A percentile compares a stretch with the other conserved stretches of the same genome.
These are phyloP conservation scores for Mungos mungo DNA, from an alignment of 2,113 vertebrate genomes.

Conservation along the genomic window DNA sequence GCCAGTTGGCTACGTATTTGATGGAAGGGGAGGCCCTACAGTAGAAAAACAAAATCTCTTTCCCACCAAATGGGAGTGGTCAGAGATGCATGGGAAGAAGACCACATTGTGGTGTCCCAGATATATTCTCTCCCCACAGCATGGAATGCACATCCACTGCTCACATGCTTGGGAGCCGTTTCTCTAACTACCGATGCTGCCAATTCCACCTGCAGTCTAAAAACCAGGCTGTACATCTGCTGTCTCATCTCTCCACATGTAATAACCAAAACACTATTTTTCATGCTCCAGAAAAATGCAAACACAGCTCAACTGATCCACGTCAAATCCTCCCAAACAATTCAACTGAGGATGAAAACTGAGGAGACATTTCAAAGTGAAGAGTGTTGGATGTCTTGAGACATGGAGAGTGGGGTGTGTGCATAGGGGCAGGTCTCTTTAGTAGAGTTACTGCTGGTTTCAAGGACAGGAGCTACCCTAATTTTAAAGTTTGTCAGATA, in stretches of 20 bases:
- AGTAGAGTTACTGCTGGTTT: not conserved
- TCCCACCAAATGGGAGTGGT: not conserved
- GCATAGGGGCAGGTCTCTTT: not conserved
- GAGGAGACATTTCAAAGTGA: not conserved
- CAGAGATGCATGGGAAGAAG: not conserved
- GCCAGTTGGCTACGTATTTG: conserved; percentile 49
- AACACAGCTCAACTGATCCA: conserved; percentile 5
- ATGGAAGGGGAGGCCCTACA: conserved; percentile 4
- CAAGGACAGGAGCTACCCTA: not conserved
- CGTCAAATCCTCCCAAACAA: conserved; percentile 34
- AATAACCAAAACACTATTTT: conserved; percentile 26
- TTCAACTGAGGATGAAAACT: conserved; percentile 12
- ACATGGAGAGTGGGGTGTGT: too few species aligned
- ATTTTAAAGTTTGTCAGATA: not conserved
- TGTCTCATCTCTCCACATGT: not conserved
- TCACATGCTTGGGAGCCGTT: not conserved
- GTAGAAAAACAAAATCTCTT: conserved; percentile 29
- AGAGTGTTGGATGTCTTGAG: not conserved
- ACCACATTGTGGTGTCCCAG: not conserved
- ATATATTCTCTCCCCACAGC: not conserved
- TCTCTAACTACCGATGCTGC: not conserved
- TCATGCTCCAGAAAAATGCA: conserved; percentile 12
- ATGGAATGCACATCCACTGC: not conserved
- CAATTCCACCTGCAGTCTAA: conserved; percentile 41
- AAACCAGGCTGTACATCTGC: not conserved